Conservation (phyloP, 2,888 invertebrate genomes). For the Biston stratarius region DNA sequence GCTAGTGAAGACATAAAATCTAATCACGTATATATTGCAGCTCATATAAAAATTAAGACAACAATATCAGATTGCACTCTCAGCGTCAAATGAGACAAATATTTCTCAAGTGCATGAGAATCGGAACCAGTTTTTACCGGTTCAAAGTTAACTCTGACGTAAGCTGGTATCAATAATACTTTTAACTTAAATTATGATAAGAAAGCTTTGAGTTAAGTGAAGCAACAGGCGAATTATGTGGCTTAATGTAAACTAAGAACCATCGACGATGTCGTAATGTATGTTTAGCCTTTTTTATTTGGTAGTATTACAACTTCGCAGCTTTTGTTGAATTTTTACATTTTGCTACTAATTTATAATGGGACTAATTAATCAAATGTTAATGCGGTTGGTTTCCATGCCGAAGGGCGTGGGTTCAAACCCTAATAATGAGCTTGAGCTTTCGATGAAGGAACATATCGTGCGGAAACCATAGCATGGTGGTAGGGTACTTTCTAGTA, state of each 20-base stretch:
- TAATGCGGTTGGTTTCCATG: too few relatives aligned
- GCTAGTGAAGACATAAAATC: not conserved
- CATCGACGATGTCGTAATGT: slow-evolving; percentile 14
- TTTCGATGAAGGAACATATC: too few relatives aligned
- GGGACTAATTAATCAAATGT: too few relatives aligned
- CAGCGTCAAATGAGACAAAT: slow-evolving; percentile 32
- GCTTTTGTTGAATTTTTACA: too few relatives aligned
- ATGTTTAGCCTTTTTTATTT: not conserved
- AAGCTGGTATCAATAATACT: slow-evolving; percentile 42
- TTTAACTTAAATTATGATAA: slow-evolving; percentile 43
- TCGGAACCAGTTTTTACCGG: slow-evolving; percentile 43
- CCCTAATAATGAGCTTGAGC: too few relatives aligned
- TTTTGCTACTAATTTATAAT: not conserved
- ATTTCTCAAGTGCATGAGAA: slow-evolving; percentile 35
- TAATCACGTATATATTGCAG: not conserved
- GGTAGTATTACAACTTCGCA: too few relatives aligned
- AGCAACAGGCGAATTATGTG: slow-evolving; percentile 40
- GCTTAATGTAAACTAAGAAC: slow-evolving; percentile 24
- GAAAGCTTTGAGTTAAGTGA: slow-evolving; percentile 42
- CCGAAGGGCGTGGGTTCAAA: too few relatives aligned
- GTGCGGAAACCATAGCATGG: too few relatives aligned
- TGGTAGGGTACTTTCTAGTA: too few relatives aligned
- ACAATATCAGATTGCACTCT: slow-evolving; percentile 32
- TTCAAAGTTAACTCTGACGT: slow-evolving; percentile 45
- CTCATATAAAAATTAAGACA: slow-evolving; percentile 15